Evolutionary conservation across 2,113 vertebrate species (phyloP).

Genomic region (Montifringilla adamsi): DNA sequence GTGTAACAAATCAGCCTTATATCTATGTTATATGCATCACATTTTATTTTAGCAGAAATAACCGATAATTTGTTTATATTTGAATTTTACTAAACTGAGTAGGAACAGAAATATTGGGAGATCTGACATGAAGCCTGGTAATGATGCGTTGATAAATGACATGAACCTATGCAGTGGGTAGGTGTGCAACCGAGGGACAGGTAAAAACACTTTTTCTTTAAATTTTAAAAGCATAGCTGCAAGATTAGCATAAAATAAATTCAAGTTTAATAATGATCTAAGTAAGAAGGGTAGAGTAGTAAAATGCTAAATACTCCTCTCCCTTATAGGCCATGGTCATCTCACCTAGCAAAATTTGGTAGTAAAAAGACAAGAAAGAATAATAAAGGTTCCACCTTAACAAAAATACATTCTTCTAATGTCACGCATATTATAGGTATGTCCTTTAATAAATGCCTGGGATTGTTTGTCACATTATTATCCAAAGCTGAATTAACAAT

Average conservation of each 20-base stretch:
- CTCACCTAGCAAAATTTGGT: neutral
- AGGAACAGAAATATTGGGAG: neutral
- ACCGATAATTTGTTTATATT: neutral
- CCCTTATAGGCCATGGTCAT: neutral
- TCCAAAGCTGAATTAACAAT: slow-evolving; percentile 7
- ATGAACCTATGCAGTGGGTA: neutral
- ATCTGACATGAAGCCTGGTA: neutral
- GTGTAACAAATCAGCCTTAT: neutral
- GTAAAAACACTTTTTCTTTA: neutral
- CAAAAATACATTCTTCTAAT: neutral
- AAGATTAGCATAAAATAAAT: neutral
- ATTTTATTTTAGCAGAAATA: neutral
- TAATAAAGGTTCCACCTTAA: neutral
- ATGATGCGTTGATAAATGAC: neutral
- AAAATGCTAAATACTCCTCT: neutral
- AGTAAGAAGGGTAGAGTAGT: neutral
- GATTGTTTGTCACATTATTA: slow-evolving; percentile 1
- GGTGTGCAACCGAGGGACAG: neutral
- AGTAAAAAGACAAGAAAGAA: neutral
- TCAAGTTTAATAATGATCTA: neutral
- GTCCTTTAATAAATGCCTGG: neutral
- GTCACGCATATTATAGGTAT: neutral
- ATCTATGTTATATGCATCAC: neutral
- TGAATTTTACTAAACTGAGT: neutral
- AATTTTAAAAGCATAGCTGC: neutral